Percentiles rank a stretch among this genome's conserved stretches.
These are phyloP conservation scores for Noctua janthina DNA, from an alignment of 2,888 invertebrate genomes.

Conservation along the genomic window DNA sequence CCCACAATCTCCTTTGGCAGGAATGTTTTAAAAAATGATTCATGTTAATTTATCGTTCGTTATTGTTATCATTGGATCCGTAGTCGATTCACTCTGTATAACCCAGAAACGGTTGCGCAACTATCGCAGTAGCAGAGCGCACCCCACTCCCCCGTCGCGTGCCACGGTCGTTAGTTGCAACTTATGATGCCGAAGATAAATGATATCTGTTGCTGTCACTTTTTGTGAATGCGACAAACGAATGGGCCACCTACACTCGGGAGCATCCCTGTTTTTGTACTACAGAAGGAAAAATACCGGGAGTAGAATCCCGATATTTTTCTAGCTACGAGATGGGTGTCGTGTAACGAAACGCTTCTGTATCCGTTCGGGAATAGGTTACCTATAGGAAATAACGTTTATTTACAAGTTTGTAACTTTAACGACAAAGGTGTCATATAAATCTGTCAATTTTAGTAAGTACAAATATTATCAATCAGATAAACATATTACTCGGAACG, in stretches of 20 bases:
- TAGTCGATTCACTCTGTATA: not conserved
- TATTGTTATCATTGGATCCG: not conserved
- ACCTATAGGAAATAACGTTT: not conserved
- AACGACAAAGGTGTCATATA: not conserved
- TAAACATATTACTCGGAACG: not conserved
- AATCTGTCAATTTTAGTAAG: too few relatives aligned
- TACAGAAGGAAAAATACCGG: constrained; percentile 4
- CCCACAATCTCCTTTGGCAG: not conserved
- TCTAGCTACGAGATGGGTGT: not conserved
- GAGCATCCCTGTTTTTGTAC: constrained; percentile 41
- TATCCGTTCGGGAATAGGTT: not conserved
- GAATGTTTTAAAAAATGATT: not conserved
- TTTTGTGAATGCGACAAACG: constrained; percentile 61
- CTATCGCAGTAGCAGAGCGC: not conserved
- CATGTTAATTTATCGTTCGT: not conserved
- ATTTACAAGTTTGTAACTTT: not conserved
- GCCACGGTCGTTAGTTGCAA: constrained; percentile 43
- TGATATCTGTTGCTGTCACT: constrained; percentile 69
- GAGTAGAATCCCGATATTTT: not conserved
- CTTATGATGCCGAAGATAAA: constrained; percentile 67
- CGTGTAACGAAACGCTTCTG: not conserved
- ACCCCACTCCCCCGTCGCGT: constrained; percentile 20
- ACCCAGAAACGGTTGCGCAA: constrained; percentile 2
- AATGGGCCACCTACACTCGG: constrained; percentile 22
- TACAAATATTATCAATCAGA: not conserved